These are phyloP conservation scores for Channa striata DNA, from an alignment of 2,797 vertebrate species.

Conservation along the genomic window DNA sequence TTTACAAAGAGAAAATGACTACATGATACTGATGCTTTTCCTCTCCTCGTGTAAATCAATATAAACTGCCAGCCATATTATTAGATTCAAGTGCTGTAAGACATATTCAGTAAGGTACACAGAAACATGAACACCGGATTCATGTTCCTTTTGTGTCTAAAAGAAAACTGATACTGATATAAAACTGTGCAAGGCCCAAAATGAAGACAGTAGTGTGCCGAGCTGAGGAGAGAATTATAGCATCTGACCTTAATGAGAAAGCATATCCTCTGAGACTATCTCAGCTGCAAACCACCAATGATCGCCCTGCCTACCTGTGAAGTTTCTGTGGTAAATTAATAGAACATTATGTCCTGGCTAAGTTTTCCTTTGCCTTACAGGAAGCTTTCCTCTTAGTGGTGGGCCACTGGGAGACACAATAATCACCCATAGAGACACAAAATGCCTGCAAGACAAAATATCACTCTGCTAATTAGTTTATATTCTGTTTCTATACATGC, in stretches of 20 bases:
- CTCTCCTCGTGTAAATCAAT: background rate
- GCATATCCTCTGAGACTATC: conserved; percentile 46
- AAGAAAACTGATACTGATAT: conserved; percentile 14
- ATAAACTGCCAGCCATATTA: background rate
- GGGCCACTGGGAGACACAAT: conserved; percentile 59
- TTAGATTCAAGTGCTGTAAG: background rate
- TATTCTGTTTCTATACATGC: conserved; percentile 56
- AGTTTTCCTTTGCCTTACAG: conserved; percentile 51
- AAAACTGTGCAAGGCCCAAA: conserved; percentile 31
- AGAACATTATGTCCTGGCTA: conserved; percentile 47
- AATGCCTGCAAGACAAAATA: conserved; percentile 59
- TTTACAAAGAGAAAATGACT: background rate
- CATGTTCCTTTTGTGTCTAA: background rate
- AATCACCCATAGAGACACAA: conserved; percentile 64
- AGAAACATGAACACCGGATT: background rate
- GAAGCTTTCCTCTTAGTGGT: conserved; percentile 45
- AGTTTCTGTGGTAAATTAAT: conserved; percentile 59
- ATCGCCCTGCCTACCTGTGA: conserved; percentile 56
- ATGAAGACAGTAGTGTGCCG: conserved; percentile 42
- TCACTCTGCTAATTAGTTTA: conserved; percentile 74
- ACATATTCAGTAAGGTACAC: background rate
- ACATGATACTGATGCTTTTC: background rate
- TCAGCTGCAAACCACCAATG: conserved; percentile 49
- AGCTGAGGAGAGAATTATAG: conserved; percentile 53
- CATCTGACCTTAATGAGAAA: conserved; percentile 64